phyloP scores from a whole-genome alignment of 1,140 invertebrate species.

The Lordiphosa collinella region DNA sequence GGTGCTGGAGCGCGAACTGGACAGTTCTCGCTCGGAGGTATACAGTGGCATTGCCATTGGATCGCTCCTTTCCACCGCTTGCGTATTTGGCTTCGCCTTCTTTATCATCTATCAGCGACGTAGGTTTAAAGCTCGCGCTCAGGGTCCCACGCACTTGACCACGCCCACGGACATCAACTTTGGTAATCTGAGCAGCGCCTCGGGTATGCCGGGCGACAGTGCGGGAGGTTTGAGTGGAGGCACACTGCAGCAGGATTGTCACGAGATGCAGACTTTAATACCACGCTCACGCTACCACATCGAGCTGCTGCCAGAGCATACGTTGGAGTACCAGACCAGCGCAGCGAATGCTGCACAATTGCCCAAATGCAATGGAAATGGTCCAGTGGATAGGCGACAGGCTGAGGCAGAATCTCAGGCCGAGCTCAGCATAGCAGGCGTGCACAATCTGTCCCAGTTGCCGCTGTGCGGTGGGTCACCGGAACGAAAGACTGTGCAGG shows the following conservation, averaged over 20 bases:
- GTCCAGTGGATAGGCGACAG: conserved; percentile 27
- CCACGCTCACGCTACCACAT: conserved; percentile 67
- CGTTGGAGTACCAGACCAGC: conserved; percentile 64
- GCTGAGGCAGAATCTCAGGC: conserved; percentile 29
- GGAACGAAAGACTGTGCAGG: conserved; percentile 49
- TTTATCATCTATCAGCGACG: conserved; percentile 69
- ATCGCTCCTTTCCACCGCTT: conserved; percentile 57
- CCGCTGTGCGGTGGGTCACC: conserved; percentile 58
- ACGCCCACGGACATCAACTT: conserved; percentile 74
- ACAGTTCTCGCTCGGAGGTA: conserved; percentile 44
- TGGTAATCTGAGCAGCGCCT: conserved; percentile 65
- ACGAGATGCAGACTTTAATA: conserved; percentile 78
- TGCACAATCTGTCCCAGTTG: conserved; percentile 65
- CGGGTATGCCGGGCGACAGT: conserved; percentile 65
- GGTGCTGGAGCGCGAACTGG: conserved; percentile 28
- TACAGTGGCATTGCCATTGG: conserved; percentile 75
- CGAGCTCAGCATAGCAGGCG: conserved; percentile 56
- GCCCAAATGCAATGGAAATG: conserved; percentile 61
- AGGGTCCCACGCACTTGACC: conserved; percentile 60
- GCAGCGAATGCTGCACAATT: conserved; percentile 40
- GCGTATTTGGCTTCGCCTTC: conserved; percentile 62
- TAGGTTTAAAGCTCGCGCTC: conserved; percentile 66
- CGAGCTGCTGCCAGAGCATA: conserved; percentile 55
- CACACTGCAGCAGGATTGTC: conserved; percentile 69
- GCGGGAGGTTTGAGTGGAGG: conserved; percentile 66